Conservation (phyloP, 2,113 vertebrate genomes). For the Salvelinus namaycush region DNA sequence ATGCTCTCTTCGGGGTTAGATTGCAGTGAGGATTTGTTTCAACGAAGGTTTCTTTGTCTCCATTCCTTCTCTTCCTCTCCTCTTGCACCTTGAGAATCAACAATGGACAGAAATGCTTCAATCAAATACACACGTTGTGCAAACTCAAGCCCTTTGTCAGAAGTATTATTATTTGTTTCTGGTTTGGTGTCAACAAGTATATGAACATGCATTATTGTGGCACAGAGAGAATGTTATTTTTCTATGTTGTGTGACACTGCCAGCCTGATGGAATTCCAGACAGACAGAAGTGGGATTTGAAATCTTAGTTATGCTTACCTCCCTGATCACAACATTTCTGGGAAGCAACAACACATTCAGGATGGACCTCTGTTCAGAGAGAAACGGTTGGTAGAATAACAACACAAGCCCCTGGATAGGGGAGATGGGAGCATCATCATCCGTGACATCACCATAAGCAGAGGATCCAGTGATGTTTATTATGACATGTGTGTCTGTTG, state of each 20-base stretch:
- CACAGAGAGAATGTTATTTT: no score
- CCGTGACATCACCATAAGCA: no score
- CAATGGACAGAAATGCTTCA: neutral
- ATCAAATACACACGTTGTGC: neutral
- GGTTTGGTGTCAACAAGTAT: no score
- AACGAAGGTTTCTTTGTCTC: conserved; percentile 1
- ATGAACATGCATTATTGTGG: no score
- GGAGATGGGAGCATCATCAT: no score
- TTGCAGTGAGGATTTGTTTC: conserved; percentile 8
- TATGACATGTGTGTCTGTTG: conserved; percentile 18
- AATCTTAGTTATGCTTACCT: conserved; percentile 14
- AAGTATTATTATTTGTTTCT: no score
- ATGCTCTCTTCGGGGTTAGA: conserved; percentile 27
- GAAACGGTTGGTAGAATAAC: conserved; percentile 12
- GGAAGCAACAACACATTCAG: conserved; percentile 29
- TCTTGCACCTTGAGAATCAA: conserved; percentile 19
- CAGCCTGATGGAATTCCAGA: no score
- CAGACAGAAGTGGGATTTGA: no score
- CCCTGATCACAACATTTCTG: conserved; percentile 17
- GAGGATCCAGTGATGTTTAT: neutral
- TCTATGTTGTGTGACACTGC: no score
- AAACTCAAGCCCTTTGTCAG: neutral
- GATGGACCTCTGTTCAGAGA: neutral
- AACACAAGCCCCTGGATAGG: neutral
- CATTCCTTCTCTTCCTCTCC: conserved; percentile 17